Percentiles rank a stretch among this genome's conserved stretches.
Conservation (phyloP, 2,888 invertebrate genomes). For the Agrotis exclamationis region DNA sequence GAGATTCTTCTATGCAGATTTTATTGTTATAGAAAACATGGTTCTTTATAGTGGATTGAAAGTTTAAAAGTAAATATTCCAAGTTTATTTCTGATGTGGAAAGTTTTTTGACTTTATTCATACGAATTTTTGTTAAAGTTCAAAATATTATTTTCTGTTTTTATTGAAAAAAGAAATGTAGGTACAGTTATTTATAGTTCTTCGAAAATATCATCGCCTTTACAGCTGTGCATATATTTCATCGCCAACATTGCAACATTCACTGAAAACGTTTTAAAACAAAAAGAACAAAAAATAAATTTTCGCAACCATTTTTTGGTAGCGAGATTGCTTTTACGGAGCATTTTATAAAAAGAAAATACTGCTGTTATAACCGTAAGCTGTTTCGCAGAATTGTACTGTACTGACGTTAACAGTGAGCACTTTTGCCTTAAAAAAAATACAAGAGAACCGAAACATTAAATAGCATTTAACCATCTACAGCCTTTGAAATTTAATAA, state of each 20-base stretch:
- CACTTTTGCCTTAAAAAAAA: neutral
- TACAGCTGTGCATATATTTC: neutral
- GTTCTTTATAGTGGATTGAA: constrained; percentile 14
- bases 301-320: constrained; percentile 7
- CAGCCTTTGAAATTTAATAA: neutral
- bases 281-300: constrained; percentile 4
- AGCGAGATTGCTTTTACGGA: constrained; percentile 20
- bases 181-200: neutral
- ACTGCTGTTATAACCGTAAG: neutral
- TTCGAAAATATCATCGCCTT: neutral
- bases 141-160: neutral
- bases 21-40: constrained; percentile 48
- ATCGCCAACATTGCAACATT: constrained; percentile 4
- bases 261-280: constrained; percentile 17
- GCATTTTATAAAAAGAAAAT: constrained; percentile 11
- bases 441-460: neutral
- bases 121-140: neutral
- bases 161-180: neutral
- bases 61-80: constrained; percentile 41
- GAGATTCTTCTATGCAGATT: constrained; percentile 64
- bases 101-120: constrained; percentile 19
- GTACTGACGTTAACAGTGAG: neutral
- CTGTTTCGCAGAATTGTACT: constrained; percentile 2
- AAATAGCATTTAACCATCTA: neutral
- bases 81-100: constrained; percentile 31